phyloP scores from a whole-genome alignment of 2,797 vertebrate genomes.

The Micromesistius poutassou region DNA sequence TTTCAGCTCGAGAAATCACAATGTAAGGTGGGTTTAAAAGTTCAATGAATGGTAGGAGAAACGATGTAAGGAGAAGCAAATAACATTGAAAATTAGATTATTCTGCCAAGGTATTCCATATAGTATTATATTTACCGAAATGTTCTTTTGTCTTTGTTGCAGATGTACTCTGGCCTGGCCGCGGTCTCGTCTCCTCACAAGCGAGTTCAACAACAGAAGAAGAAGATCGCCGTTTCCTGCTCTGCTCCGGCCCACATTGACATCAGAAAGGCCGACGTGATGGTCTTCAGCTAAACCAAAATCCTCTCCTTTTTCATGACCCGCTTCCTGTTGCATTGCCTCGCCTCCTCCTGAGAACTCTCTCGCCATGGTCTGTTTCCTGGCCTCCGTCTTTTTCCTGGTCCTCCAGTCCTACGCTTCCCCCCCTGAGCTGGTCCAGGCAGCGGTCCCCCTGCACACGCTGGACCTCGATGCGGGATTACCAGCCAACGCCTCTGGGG shows the following conservation, averaged over 20 bases:
- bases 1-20: conserved; percentile 54
- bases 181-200: conserved; percentile 59
- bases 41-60: conserved; percentile 54
- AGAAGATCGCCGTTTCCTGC: conserved; percentile 49
- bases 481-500: conserved; percentile 72
- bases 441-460: conserved; percentile 57
- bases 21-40: conserved; percentile 52
- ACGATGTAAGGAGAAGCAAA: conserved; percentile 35
- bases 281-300: conserved; percentile 39
- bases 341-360: conserved; percentile 10
- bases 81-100: conserved; percentile 36
- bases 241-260: conserved; percentile 45
- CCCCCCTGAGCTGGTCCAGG: conserved; percentile 62
- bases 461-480: conserved; percentile 65
- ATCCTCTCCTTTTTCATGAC: conserved; percentile 21
- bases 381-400: conserved; percentile 79
- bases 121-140: conserved; percentile 3
- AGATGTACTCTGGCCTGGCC: conserved; percentile 72
- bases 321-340: conserved; percentile 6
- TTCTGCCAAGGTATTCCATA: neutral
- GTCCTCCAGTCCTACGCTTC: conserved; percentile 75
- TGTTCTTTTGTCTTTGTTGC: conserved; percentile 52
- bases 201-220: conserved; percentile 50
- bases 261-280: conserved; percentile 37
- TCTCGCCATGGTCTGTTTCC: conserved; percentile 79